phyloP scores from a whole-genome alignment of 2,113 vertebrate genomes.

The Echinops telfairi region DNA sequence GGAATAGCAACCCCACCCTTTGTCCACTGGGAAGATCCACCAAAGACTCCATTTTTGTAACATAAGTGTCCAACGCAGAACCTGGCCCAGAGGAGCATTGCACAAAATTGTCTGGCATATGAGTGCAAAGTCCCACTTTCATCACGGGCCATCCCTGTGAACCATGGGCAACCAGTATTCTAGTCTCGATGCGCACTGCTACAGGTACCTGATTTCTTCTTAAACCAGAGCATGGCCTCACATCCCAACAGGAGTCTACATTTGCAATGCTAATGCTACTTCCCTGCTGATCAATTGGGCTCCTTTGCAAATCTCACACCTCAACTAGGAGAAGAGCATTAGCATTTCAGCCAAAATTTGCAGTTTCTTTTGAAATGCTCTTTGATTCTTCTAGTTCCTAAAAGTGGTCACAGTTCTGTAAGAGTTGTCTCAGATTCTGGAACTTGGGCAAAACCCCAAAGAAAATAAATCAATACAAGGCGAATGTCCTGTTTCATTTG shows the following conservation, averaged over 20 bases:
- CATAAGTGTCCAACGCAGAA: too few species aligned
- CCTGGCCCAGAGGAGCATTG: not conserved
- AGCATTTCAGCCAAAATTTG: constrained; percentile 59
- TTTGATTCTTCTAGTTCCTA: constrained; percentile 62
- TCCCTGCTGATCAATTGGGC: not conserved
- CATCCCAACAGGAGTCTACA: constrained; percentile 71
- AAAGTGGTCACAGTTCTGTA: constrained; percentile 67
- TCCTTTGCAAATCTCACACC: constrained; percentile 70
- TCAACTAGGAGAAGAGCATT: constrained; percentile 52
- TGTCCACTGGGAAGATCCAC: not conserved
- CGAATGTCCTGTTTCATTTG: not conserved
- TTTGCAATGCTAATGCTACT: constrained; percentile 75
- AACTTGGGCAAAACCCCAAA: constrained; percentile 58
- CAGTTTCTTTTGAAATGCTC: constrained; percentile 48
- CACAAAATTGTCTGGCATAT: not conserved
- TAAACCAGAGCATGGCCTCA: constrained; percentile 74
- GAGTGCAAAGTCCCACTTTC: constrained; percentile 54
- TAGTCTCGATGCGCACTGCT: not conserved
- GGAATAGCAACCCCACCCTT: not conserved
- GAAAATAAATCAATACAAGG: constrained; percentile 30
- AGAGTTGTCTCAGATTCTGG: constrained; percentile 10
- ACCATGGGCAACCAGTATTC: constrained; percentile 30
- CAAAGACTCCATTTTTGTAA: not conserved
- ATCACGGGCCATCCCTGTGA: constrained; percentile 72
- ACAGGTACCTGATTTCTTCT: constrained; percentile 40